Base-by-base conservation (phyloP, 2,113 vertebrate species). In the Sceloporus undulatus region DNA sequence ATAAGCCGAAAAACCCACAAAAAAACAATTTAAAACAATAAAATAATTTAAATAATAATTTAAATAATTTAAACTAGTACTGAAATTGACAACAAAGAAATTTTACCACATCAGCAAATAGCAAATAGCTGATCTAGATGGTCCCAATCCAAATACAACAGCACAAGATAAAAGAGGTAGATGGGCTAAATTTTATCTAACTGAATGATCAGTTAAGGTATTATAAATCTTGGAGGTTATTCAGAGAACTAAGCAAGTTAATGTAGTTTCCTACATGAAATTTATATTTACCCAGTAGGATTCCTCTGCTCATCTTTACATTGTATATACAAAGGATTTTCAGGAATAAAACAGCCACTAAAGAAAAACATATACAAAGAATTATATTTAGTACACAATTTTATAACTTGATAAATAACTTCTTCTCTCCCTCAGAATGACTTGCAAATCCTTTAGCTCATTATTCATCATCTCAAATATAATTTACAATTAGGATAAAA, bases 291-390 rank as follows among this genome's bases (percentile, higher is more conserved):
- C 97, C 83, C 0, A 0, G 62, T 54, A 68, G 2, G 87, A 62
- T 85, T 40, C 71, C 82, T 92, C 18, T 68, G 90, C 25, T 90
- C 87, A 56, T 75, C 25, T 1, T 92, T 95, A 77, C 97, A 97
- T 0, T 94, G 27, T 74, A 97, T 97, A 87, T 97, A 97, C 77
- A 97, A 92, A 52, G 97, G 97, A 82, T 97, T 97, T 89, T 97
- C 96, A 3, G 97, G 97, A 7, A 97, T 91, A 82, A 68, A 88
- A 27, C 97, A 97, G 81, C 86, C 94, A 87, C 97, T 97, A 59
- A 86, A 86, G 71, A 94, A 94, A 88, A 92, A 76, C 85, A 21
- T 7, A 77, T 3, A 11, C 52, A 79, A 94, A 86, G 7, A 42
- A 82, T 86, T 90, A 88, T 70, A 54, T 0, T 21, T 79, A 4